Evolutionary conservation across 2,888 invertebrate species (phyloP).

Genomic region (Patella ulyssiponensis): DNA sequence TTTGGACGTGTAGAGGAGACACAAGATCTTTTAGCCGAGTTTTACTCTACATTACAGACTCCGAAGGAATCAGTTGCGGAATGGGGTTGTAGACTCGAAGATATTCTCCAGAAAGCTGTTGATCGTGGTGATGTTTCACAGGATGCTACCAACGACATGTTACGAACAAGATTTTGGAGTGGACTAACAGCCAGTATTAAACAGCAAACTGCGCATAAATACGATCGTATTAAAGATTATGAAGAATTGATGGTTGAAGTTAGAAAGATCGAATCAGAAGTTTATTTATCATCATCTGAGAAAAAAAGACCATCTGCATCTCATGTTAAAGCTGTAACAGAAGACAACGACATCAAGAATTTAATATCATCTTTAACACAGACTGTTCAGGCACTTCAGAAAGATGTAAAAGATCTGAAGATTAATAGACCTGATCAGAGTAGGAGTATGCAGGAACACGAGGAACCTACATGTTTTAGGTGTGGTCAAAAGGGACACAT

Average conservation of each 20-base stretch:
- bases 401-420: no score
- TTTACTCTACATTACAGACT: conserved; percentile 7
- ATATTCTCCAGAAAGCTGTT: conserved; percentile 7
- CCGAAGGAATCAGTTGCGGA: not conserved
- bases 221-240: conserved; percentile 14
- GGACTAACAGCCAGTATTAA: conserved; percentile 13
- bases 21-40: not conserved
- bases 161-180: conserved; percentile 14
- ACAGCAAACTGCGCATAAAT: conserved; percentile 16
- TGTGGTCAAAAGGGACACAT: no score
- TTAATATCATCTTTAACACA: no score
- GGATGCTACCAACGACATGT: conserved; percentile 14
- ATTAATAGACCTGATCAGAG: no score
- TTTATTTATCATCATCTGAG: no score
- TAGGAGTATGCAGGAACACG: not conserved
- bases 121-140: not conserved
- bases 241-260: conserved; percentile 8
- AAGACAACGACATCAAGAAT: no score
- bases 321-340: no score
- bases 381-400: no score
- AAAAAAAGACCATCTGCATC: no score
- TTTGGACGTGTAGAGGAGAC: conserved; percentile 9
- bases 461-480: not conserved
- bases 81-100: no score
- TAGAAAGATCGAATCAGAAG: not conserved